Percentiles rank a stretch among this genome's conserved stretches.
Conservation (phyloP, 2,888 invertebrate genomes). For the Sesia apiformis region DNA sequence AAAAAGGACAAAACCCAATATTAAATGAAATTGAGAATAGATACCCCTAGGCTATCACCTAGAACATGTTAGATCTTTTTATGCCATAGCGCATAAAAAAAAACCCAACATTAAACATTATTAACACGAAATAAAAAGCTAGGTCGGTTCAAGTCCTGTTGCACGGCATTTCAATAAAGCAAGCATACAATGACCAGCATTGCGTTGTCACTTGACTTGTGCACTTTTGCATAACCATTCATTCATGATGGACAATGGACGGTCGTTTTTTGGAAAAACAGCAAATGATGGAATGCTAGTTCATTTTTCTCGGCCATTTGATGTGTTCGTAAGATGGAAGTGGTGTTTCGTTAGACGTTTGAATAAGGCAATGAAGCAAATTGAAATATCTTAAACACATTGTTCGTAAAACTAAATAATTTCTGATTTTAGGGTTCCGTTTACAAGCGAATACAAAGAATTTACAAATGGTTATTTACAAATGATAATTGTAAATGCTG, state of each 20-base stretch:
- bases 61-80: too few species aligned
- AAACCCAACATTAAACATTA: not conserved
- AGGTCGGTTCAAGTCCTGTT: not conserved
- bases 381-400: too few species aligned
- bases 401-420: too few species aligned
- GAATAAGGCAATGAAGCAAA: not conserved
- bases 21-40: too few species aligned
- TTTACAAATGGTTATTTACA: too few species aligned
- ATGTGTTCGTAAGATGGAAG: not conserved
- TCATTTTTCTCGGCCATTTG: not conserved
- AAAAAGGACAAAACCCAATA: not conserved
- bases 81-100: not conserved
- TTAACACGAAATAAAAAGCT: not conserved
- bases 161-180: slow-evolving; percentile 46
- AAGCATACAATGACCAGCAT: slow-evolving; percentile 51
- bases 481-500: too few species aligned
- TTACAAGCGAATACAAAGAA: too few species aligned
- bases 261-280: slow-evolving; percentile 1
- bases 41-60: too few species aligned
- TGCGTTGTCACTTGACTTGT: slow-evolving; percentile 56
- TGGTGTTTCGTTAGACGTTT: not conserved
- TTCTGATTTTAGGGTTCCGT: too few species aligned
- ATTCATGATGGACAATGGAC: slow-evolving; percentile 56
- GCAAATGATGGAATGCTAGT: not conserved
- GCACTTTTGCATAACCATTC: slow-evolving; percentile 49